A percentile compares a stretch with the other conserved stretches of the same genome.
Evolutionary conservation across 2,113 vertebrate species (phyloP).

Genomic region (Toxotes jaculatrix): DNA sequence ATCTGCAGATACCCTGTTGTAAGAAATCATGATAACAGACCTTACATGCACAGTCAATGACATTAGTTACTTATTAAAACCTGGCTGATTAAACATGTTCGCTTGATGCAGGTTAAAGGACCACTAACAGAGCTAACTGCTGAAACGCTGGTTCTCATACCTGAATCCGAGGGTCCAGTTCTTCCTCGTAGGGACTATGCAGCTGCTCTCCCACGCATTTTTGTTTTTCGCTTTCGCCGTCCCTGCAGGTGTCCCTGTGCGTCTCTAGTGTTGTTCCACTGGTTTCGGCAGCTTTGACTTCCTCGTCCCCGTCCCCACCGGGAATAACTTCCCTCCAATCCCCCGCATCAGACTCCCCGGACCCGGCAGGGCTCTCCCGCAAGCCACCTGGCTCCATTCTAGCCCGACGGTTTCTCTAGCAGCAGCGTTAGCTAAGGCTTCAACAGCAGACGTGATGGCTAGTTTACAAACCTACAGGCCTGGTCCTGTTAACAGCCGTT

Average conservation of each 20-base stretch:
- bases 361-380: conserved; percentile 84
- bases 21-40: background rate
- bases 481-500: background rate
- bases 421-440: conserved; percentile 16
- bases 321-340: conserved; percentile 83
- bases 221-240: conserved; percentile 34
- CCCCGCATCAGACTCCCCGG: conserved; percentile 79
- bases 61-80: background rate
- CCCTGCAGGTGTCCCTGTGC: conserved; percentile 57
- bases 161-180: conserved; percentile 87
- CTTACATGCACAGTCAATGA: background rate
- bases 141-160: conserved; percentile 48
- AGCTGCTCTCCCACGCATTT: conserved; percentile 61
- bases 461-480: background rate
- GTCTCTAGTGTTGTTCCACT: conserved; percentile 31
- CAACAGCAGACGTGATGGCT: background rate
- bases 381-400: conserved; percentile 80
- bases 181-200: conserved; percentile 82
- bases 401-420: conserved; percentile 22
- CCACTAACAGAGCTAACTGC: background rate
- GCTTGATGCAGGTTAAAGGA: background rate
- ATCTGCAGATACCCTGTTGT: too few relatives aligned
- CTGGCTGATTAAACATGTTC: background rate
- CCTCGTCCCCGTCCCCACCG: conserved; percentile 57
- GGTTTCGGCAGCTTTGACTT: conserved; percentile 59